A percentile compares a stretch with the other conserved stretches of the same genome.
Evolutionary conservation across 2,888 invertebrate species (phyloP).

Genomic region (Timema cristinae): DNA sequence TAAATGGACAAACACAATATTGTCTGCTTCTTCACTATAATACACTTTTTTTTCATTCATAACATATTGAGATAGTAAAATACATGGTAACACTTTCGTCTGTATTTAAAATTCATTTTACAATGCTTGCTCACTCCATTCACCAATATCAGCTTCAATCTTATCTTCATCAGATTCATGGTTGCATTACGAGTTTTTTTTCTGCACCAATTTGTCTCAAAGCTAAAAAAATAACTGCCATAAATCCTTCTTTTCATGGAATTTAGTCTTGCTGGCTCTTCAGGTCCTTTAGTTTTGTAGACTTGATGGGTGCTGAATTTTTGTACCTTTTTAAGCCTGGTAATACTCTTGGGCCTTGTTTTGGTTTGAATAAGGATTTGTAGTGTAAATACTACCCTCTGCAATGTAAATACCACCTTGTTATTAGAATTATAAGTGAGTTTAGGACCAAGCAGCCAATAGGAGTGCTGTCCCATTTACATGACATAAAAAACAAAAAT

Average conservation of each 20-base stretch:
- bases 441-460: conserved; percentile 12
- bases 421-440: conserved; percentile 5
- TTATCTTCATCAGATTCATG: background rate
- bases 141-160: background rate
- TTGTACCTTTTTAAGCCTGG: background rate
- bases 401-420: background rate
- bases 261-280: conserved; percentile 9
- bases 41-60: background rate
- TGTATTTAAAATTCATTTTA: background rate
- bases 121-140: background rate
- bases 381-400: background rate
- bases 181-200: background rate
- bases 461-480: background rate
- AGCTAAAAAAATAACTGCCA: background rate
- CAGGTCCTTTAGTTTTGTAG: conserved; percentile 3
- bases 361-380: background rate
- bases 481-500: conserved; percentile 5
- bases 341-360: background rate
- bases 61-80: background rate
- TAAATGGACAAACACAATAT: background rate
- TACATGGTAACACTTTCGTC: background rate
- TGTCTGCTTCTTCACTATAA: background rate
- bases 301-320: background rate
- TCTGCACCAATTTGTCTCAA: background rate
- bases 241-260: background rate